phyloP scores from a whole-genome alignment of 2,888 invertebrate genomes.

The Dryobotodes eremita region DNA sequence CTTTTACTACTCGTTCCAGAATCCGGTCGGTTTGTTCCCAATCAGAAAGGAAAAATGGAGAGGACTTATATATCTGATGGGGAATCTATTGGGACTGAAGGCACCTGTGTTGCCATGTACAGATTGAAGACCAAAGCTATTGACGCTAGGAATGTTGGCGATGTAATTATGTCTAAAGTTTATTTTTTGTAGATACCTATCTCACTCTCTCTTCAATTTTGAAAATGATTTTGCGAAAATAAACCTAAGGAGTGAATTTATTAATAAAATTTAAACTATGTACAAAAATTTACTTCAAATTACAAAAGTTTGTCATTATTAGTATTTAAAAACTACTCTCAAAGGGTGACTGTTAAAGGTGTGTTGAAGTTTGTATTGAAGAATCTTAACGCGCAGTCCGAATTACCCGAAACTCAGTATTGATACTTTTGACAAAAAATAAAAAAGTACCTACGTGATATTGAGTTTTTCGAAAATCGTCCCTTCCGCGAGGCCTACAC shows the following conservation, averaged over 20 bases:
- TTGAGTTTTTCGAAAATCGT: too few relatives aligned
- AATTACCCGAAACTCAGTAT: not conserved
- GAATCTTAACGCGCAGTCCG: not conserved
- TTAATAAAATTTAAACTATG: not conserved
- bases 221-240: not conserved
- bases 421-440: too few relatives aligned
- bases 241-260: not conserved
- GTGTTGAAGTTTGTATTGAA: not conserved
- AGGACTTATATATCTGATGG: constrained; percentile 92
- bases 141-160: constrained; percentile 92
- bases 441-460: not conserved
- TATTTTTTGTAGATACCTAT: constrained; percentile 4
- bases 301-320: not conserved
- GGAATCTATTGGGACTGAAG: constrained; percentile 89
- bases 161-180: constrained; percentile 83
- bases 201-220: not conserved
- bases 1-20: constrained; percentile 83
- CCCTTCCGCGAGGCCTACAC: too few relatives aligned
- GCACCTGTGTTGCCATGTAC: constrained; percentile 93
- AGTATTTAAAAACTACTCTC: not conserved
- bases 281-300: not conserved
- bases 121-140: constrained; percentile 92
- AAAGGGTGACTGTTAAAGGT: not conserved
- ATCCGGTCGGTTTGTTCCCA: constrained; percentile 91
- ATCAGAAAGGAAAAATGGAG: constrained; percentile 86